Conservation (phyloP, 2,888 invertebrate species). For the Stictocephala bisonia region DNA sequence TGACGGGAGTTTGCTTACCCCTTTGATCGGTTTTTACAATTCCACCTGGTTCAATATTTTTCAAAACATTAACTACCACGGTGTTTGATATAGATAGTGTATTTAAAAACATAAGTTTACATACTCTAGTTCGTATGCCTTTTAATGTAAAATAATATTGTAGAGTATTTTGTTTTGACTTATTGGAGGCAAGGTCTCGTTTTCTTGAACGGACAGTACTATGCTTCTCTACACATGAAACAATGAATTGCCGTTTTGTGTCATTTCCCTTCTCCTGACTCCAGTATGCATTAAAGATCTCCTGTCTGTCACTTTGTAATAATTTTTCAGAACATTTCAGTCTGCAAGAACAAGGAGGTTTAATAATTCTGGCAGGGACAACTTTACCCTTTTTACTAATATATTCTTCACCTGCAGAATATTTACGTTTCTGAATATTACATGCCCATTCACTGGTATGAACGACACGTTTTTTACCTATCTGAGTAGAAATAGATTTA, state of each 20-base stretch:
- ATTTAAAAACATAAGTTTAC: slow-evolving; percentile 41
- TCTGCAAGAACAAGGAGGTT: slow-evolving; percentile 42
- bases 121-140: slow-evolving; percentile 29
- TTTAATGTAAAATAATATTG: slow-evolving; percentile 33
- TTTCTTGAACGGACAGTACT: neutral
- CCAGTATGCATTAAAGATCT: slow-evolving; percentile 28
- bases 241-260: slow-evolving; percentile 27
- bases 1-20: slow-evolving; percentile 35
- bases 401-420: slow-evolving; percentile 26
- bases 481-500: neutral
- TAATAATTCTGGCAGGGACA: slow-evolving; percentile 28
- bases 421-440: slow-evolving; percentile 28
- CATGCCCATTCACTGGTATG: slow-evolving; percentile 34
- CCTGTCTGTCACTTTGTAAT: slow-evolving; percentile 24
- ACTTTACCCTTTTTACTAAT: slow-evolving; percentile 10
- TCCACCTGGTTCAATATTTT: slow-evolving; percentile 28
- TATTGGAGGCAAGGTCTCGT: slow-evolving; percentile 14
- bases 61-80: slow-evolving; percentile 11
- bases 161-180: slow-evolving; percentile 19
- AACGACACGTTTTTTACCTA: slow-evolving; percentile 24
- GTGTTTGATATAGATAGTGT: slow-evolving; percentile 39
- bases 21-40: slow-evolving; percentile 39
- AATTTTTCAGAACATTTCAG: slow-evolving; percentile 32
- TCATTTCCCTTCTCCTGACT: slow-evolving; percentile 20
- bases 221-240: no score